Conservation (phyloP, 2,797 vertebrate species). For the Tamandua tetradactyla region DNA sequence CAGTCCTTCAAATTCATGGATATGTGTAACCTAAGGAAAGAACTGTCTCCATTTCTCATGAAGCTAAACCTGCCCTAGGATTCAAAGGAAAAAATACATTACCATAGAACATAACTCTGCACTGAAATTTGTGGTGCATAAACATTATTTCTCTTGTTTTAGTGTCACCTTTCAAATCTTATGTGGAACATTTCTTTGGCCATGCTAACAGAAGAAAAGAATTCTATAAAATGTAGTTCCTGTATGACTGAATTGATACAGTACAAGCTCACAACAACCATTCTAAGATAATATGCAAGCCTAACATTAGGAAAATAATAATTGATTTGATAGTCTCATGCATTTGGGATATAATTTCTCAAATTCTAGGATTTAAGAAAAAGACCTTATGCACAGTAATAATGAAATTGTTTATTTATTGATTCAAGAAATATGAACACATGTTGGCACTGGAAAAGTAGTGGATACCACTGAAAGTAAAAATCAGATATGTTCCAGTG, state of each 20-base stretch:
- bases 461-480: not conserved
- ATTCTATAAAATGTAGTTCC: not conserved
- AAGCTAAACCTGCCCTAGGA: not conserved
- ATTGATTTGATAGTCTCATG: not conserved
- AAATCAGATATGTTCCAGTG: accelerated
- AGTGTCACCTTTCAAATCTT: not conserved
- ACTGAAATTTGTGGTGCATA: not conserved
- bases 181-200: not conserved
- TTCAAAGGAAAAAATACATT: not conserved
- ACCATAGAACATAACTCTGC: not conserved
- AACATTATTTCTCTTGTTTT: not conserved
- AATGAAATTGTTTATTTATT: not conserved
- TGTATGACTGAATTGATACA: not conserved
- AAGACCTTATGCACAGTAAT: not conserved
- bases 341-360: not conserved
- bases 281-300: not conserved
- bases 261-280: accelerated
- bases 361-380: not conserved
- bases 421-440: not conserved
- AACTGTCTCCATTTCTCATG: not conserved
- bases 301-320: not conserved
- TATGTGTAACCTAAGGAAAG: not conserved
- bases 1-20: not conserved
- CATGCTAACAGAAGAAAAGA: not conserved
- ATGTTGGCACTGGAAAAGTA: not conserved